Conservation (phyloP, 2,888 invertebrate species). For the Drosophila macrothrix region DNA sequence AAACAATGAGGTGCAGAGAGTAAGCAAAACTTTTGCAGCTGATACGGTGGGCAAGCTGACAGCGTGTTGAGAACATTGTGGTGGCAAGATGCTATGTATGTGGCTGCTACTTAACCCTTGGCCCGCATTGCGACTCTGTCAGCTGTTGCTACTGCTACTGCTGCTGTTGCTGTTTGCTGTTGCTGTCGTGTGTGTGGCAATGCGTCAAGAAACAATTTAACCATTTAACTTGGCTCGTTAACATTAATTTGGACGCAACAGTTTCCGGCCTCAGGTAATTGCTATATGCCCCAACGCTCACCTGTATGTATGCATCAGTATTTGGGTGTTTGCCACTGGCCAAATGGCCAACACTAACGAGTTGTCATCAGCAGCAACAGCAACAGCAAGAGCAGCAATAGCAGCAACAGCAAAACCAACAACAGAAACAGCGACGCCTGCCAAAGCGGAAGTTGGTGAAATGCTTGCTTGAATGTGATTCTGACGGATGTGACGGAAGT, state of each 20-base stretch:
- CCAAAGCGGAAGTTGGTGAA: constrained; percentile 59
- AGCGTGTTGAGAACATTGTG: constrained; percentile 42
- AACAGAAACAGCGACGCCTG: constrained; percentile 31
- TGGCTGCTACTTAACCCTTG: constrained; percentile 44
- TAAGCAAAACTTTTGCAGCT: constrained; percentile 51
- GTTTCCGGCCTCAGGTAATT: constrained; percentile 52
- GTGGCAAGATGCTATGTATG: constrained; percentile 23
- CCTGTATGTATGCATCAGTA: constrained; percentile 4
- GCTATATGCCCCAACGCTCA: constrained; percentile 35
- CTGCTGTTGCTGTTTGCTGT: not conserved
- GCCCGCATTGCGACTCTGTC: constrained; percentile 35
- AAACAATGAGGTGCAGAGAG: constrained; percentile 46
- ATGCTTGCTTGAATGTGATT: constrained; percentile 63
- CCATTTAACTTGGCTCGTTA: constrained; percentile 69
- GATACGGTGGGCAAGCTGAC: constrained; percentile 51
- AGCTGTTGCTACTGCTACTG: constrained; percentile 25
- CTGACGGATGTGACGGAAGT: constrained; percentile 65
- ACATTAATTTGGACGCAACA: constrained; percentile 64
- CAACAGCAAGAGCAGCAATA: constrained; percentile 7
- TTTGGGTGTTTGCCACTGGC: constrained; percentile 36
- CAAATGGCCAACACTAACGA: constrained; percentile 55
- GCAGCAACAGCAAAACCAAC: constrained; percentile 24
- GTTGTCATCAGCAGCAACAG: constrained; percentile 55
- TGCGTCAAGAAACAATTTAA: constrained; percentile 65
- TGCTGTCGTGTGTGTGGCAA: constrained; percentile 18